Conservation (phyloP, 2,888 invertebrate genomes). For the Nephrotoma flavescens region DNA sequence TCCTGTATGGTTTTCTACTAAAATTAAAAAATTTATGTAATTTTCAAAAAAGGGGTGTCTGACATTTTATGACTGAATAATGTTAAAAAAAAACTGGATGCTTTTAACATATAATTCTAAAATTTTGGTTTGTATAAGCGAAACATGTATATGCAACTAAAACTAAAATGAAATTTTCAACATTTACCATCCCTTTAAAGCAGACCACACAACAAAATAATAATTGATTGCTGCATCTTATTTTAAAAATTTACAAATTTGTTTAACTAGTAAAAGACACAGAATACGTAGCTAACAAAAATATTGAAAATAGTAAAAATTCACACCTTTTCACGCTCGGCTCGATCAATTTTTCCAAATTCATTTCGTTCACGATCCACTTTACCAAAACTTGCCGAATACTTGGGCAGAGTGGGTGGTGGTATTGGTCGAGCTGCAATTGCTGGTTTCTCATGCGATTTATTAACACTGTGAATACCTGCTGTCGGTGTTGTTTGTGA, state of each 20-base stretch:
- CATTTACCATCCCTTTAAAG: no score
- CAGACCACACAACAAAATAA: no score
- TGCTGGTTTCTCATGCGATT: conserved; percentile 20
- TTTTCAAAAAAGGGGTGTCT: no score
- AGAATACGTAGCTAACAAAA: neutral
- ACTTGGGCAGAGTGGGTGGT: conserved; percentile 65
- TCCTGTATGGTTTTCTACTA: no score
- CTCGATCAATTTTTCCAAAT: conserved; percentile 26
- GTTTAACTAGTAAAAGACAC: neutral
- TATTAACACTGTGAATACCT: conserved; percentile 21
- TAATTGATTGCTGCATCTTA: neutral
- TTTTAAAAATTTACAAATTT: neutral
- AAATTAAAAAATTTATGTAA: no score
- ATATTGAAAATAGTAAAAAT: neutral
- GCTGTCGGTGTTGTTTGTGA: conserved; percentile 17
- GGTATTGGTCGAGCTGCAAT: conserved; percentile 51
- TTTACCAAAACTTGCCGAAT: conserved; percentile 62
- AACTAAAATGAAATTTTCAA: no score
- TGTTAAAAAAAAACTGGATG: no score
- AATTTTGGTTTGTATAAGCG: no score
- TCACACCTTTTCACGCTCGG: conserved; percentile 21
- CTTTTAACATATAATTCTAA: no score
- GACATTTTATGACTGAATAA: no score
- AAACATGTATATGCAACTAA: no score
- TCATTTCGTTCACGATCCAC: conserved; percentile 37